Evolutionary conservation across 2,113 vertebrate genomes (phyloP), one percentile per base, ranked within the genome.

Genomic region (Lamprotornis superbus): DNA sequence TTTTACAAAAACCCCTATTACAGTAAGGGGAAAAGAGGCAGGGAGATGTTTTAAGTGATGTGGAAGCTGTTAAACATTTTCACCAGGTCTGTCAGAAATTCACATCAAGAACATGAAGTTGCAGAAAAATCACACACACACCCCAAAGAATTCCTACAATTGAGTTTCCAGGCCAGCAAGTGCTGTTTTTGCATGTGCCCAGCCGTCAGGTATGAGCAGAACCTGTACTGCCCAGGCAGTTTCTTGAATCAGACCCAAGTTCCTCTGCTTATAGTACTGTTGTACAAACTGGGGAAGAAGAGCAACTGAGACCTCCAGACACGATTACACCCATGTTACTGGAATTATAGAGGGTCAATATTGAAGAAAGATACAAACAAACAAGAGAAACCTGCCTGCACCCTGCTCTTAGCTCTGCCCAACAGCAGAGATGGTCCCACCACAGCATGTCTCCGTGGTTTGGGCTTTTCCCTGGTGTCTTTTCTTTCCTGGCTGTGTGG

Each of bases 401-500:
- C 14, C 15, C 57, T n/a, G 17, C 4, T 59, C 53, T 71, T 68
- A 42, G 25, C 49, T 77, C 42, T 83, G 50, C n/a, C n/a, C 65
- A 55, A 4, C 0, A 22, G 28, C 28, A 70, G 33, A 33, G 31
- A 7, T 15, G 15, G 23, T 64, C 19, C 44, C 77, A 77, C 40
- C n/a, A 63, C n/a, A 83, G 42, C 42, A 18, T 2, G 1, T 33
- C 17, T 57, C 23, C 0, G 0, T 10, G 28, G 23, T 30, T 46
- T 37, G 12, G 33, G 19, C 35, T 82, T 59, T 60, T 46, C n/a
- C 13, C 24, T 65, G 15, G 5, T 30, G 17, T 44, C 7, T 37
- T 37, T 80, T 61, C 55, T 44, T 65, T 70, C 56, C 67, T 28
- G 71, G 42, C 31, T 50, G 16, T 18, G 17, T 57, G 17, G 4